Evolutionary conservation across 2,888 invertebrate genomes (phyloP).

Genomic region (Elgonia sp.): DNA sequence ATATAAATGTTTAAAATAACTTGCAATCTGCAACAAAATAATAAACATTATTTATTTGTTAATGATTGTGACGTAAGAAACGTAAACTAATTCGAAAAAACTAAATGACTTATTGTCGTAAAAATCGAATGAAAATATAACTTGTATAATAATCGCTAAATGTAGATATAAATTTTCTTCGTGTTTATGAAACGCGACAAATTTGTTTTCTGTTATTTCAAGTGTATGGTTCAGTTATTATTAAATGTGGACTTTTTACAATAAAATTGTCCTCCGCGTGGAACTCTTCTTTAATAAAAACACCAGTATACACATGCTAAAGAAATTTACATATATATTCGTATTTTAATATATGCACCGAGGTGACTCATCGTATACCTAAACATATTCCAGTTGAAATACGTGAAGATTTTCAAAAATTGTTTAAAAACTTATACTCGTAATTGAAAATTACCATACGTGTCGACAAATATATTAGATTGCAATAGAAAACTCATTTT

Average conservation of each 20-base stretch:
- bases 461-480: too few relatives aligned
- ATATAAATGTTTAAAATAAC: neutral
- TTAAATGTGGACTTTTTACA: conserved; percentile 24
- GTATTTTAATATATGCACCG: conserved; percentile 37
- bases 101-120: neutral
- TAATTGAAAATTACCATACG: conserved; percentile 3
- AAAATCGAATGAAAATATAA: too few relatives aligned
- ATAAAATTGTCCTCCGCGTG: conserved; percentile 18
- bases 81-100: too few relatives aligned
- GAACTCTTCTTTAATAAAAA: conserved; percentile 21
- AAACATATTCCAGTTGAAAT: conserved; percentile 32
- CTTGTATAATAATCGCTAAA: conserved; percentile 4
- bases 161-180: conserved; percentile 5
- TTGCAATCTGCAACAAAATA: too few relatives aligned
- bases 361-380: conserved; percentile 17
- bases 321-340: conserved; percentile 50
- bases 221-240: conserved; percentile 20
- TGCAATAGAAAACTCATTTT: too few relatives aligned
- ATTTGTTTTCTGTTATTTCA: conserved; percentile 39
- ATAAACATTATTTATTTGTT: too few relatives aligned
- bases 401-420: conserved; percentile 32
- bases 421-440: neutral
- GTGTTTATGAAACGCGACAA: neutral
- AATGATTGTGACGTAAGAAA: too few relatives aligned
- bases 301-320: neutral